Evolutionary conservation across 2,113 vertebrate species (phyloP).

Genomic region (Brachirus orientalis): DNA sequence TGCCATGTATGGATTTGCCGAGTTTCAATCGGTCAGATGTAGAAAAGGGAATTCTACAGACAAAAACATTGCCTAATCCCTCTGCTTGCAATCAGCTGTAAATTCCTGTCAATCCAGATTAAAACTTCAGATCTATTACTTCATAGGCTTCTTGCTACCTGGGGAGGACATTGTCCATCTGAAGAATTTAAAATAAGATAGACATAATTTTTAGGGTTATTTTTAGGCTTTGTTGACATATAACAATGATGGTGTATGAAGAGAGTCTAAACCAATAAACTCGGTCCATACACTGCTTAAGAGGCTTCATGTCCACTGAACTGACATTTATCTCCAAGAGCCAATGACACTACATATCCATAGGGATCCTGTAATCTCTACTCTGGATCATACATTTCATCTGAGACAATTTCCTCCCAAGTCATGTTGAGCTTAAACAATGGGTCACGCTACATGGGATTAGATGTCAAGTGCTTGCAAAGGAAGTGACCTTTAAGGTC

Average conservation of each 20-base stretch:
- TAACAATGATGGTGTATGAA: background rate
- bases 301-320: conserved; percentile 12
- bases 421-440: conserved; percentile 46
- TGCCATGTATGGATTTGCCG: conserved; percentile 32
- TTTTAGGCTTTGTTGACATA: too few relatives aligned
- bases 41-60: conserved; percentile 56
- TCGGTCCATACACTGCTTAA: background rate
- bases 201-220: too few relatives aligned
- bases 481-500: conserved; percentile 21
- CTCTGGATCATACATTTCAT: conserved; percentile 47
- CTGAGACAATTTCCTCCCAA: conserved; percentile 42
- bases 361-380: conserved; percentile 52
- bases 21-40: conserved; percentile 38
- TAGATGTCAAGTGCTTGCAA: conserved; percentile 7
- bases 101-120: conserved; percentile 72
- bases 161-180: conserved; percentile 41
- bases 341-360: conserved; percentile 25
- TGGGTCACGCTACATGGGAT: conserved; percentile 12
- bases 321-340: conserved; percentile 35
- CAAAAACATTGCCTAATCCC: conserved; percentile 68
- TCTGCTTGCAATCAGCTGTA: conserved; percentile 61
- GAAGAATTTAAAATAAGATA: background rate
- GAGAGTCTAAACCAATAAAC: conserved; percentile 6
- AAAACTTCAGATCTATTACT: conserved; percentile 62
- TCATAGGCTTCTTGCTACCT: conserved; percentile 16